A percentile compares a stretch with the other conserved stretches of the same genome.
phyloP scores from a whole-genome alignment of 2,113 vertebrate species.

The Meleagris gallopavo region DNA sequence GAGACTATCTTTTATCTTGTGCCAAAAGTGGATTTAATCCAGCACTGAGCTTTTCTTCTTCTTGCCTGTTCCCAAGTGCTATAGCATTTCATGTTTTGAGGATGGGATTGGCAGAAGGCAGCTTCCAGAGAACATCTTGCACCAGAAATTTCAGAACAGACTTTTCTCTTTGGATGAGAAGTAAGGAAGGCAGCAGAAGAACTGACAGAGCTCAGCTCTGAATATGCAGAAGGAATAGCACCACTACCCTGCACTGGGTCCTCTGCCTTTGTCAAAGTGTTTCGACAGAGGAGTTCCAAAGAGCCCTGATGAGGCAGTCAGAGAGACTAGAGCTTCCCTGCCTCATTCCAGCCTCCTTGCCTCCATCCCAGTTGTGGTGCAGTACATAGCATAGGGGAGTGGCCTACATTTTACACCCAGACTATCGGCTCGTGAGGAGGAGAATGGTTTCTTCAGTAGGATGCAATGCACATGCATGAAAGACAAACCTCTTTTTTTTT shows the following conservation, averaged over 20 bases:
- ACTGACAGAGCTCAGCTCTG: not conserved
- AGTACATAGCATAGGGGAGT: fast-evolving
- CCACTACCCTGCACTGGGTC: fast-evolving
- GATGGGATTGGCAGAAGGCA: conserved; percentile 13
- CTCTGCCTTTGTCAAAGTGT: not conserved
- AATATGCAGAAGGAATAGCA: not conserved
- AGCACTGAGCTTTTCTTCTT: conserved; percentile 40
- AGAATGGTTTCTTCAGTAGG: not conserved
- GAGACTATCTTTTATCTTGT: conserved; percentile 46
- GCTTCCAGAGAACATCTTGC: conserved; percentile 13
- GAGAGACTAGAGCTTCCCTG: not conserved
- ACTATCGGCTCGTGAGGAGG: not conserved
- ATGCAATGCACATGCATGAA: not conserved
- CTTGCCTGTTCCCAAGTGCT: not conserved
- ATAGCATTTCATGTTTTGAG: not conserved
- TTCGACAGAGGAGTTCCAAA: not conserved
- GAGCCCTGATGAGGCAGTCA: not conserved
- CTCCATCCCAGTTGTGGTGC: fast-evolving
- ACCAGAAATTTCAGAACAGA: not conserved
- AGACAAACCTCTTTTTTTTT: fast-evolving
- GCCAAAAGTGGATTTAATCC: conserved; percentile 60
- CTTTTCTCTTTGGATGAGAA: not conserved
- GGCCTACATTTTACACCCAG: not conserved
- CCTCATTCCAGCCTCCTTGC: not conserved
- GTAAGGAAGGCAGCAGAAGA: not conserved